Percentiles rank a stretch among this genome's conserved stretches.
These are phyloP conservation scores for Malurus melanocephalus DNA, from an alignment of 2,113 vertebrate genomes.

Conservation along the genomic window DNA sequence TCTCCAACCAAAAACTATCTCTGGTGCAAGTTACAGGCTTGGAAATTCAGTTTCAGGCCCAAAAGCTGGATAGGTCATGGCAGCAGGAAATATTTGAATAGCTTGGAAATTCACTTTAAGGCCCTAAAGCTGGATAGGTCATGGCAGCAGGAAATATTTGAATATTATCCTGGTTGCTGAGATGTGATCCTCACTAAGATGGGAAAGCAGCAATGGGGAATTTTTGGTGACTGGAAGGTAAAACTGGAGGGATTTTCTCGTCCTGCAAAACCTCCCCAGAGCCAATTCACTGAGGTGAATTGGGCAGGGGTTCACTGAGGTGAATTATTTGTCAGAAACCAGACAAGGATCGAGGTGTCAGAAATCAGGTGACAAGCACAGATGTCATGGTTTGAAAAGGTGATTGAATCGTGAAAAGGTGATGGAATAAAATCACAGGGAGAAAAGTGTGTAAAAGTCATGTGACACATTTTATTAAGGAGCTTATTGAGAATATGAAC, in stretches of 20 bases:
- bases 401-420: neutral
- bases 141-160: neutral
- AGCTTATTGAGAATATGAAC: neutral
- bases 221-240: neutral
- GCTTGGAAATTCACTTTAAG: neutral
- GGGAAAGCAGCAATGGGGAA: neutral
- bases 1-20: neutral
- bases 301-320: neutral
- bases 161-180: neutral
- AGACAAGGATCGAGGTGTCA: neutral
- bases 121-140: neutral
- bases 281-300: neutral
- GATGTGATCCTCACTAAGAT: neutral
- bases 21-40: neutral
- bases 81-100: neutral
- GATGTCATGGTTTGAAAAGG: neutral
- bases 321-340: slow-evolving; percentile 24
- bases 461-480: neutral
- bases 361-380: neutral
- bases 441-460: neutral
- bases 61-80: neutral
- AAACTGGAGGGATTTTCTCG: neutral
- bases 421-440: neutral
- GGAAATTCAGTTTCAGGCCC: neutral
- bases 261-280: neutral